These are phyloP conservation scores for Unio delphinus DNA, from an alignment of 2,888 invertebrate genomes.

Conservation along the genomic window DNA sequence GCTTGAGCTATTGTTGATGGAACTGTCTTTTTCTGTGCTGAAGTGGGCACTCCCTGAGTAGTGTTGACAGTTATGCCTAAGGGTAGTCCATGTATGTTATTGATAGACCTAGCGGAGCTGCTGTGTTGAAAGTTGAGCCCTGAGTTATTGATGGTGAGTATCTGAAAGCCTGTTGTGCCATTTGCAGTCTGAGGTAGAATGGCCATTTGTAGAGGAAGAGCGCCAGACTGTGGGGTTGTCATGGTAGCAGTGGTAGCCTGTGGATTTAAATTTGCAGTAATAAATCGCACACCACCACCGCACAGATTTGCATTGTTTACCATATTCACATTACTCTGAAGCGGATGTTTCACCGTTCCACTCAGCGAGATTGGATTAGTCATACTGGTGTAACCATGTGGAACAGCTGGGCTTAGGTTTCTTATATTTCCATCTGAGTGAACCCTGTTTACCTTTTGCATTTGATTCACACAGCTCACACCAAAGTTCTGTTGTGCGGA, in stretches of 20 bases:
- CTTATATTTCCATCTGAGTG: too few species aligned
- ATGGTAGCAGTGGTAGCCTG: background rate
- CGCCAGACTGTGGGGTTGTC: slow-evolving; percentile 12
- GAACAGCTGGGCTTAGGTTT: too few species aligned
- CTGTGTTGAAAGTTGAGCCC: slow-evolving; percentile 7
- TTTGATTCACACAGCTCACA: too few species aligned
- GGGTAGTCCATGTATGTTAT: too few species aligned
- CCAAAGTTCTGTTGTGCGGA: too few species aligned
- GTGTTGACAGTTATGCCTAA: too few species aligned
- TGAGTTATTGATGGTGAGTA: slow-evolving; percentile 19
- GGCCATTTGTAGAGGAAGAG: slow-evolving; percentile 32
- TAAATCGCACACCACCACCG: slow-evolving; percentile 7
- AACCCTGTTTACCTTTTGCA: too few species aligned
- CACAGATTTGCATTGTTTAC: slow-evolving; percentile 18
- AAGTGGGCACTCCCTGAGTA: too few species aligned
- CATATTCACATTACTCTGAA: slow-evolving; percentile 12
- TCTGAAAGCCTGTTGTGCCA: slow-evolving; percentile 32
- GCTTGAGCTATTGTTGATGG: too few species aligned
- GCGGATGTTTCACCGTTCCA: background rate
- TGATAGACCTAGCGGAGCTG: background rate
- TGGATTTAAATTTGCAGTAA: background rate
- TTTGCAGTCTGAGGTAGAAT: slow-evolving; percentile 23
- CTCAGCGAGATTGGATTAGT: too few species aligned
- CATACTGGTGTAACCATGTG: too few species aligned
- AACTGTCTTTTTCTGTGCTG: too few species aligned